Evolutionary conservation across 2,797 vertebrate species (phyloP).

Genomic region (Cichlasoma orientale): DNA sequence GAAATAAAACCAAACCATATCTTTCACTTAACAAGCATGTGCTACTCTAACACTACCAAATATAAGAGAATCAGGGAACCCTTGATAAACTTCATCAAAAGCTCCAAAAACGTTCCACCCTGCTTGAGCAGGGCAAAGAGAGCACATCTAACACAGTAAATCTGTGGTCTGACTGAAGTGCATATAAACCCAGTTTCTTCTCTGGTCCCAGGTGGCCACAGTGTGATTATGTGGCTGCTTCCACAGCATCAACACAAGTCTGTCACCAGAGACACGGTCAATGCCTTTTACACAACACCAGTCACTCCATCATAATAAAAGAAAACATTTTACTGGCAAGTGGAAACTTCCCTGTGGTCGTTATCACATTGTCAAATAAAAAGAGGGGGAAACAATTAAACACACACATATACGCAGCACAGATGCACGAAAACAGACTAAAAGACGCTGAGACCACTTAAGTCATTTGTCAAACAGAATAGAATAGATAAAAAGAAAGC

Average conservation of each 20-base stretch:
- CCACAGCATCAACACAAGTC: constrained; percentile 57
- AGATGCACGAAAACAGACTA: constrained; percentile 61
- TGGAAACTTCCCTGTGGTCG: constrained; percentile 81
- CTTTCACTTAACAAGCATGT: constrained; percentile 8
- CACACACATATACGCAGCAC: constrained; percentile 51
- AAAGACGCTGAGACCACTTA: constrained; percentile 57
- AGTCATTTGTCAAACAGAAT: constrained; percentile 66
- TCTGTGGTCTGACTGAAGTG: constrained; percentile 61
- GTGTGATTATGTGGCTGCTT: constrained; percentile 66
- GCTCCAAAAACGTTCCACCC: constrained; percentile 29
- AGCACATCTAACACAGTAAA: constrained; percentile 47
- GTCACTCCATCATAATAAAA: constrained; percentile 61
- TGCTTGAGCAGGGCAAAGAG: constrained; percentile 25
- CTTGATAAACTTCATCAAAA: constrained; percentile 49
- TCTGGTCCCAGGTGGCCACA: constrained; percentile 55
- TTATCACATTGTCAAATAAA: constrained; percentile 73
- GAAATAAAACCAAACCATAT: constrained; percentile 2
- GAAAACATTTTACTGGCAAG: constrained; percentile 67
- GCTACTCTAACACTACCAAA: constrained; percentile 4
- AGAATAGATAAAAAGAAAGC: constrained; percentile 68
- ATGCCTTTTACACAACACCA: constrained; percentile 69
- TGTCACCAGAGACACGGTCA: constrained; percentile 71
- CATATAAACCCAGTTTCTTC: constrained; percentile 36
- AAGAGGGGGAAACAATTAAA: constrained; percentile 75
- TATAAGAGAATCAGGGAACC: background rate